A percentile compares a stretch with the other conserved stretches of the same genome.
Evolutionary conservation across 2,113 vertebrate species (phyloP).

Genomic region (western clawed frog (Xenopus tropicalis)): UCB_Xtro_10.0 CM004449.2:22051001-22051500

Average conservation of each 20-base stretch:
- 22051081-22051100: slow-evolving; percentile 1
- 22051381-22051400: no score
- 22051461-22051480: no score
- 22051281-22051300: background rate
- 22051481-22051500: no score
- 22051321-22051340: background rate
- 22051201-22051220: no score
- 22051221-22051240: no score
- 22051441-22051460: no score
- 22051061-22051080: slow-evolving; percentile 7
- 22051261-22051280: slow-evolving; percentile 14
- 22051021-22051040: slow-evolving; percentile 10
- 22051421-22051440: no score
- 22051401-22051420: no score
- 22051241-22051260: no score
- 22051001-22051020: slow-evolving; percentile 23
- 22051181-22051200: no score
- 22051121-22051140: slow-evolving; percentile 19
- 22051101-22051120: slow-evolving; percentile 1
- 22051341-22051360: background rate
- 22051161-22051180: no score
- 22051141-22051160: background rate
- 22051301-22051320: background rate
- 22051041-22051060: slow-evolving; percentile 26
- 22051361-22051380: no score